phyloP scores from a whole-genome alignment of 1,140 invertebrate genomes.

The Drosophila carrolli region DNA sequence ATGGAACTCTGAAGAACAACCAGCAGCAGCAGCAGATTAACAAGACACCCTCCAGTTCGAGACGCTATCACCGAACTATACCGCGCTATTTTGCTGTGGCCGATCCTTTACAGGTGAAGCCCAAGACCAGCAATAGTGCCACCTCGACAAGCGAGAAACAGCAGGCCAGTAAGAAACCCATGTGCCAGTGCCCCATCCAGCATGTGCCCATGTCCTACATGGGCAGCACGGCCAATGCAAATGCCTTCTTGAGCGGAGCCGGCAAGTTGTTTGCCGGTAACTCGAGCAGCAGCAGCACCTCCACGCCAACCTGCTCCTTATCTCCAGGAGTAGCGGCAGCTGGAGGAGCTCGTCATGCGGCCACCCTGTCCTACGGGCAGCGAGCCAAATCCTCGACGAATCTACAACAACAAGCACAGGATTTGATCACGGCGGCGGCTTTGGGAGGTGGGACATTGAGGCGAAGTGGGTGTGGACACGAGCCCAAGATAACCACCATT shows the following conservation, averaged over 20 bases:
- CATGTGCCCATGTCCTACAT: conserved; percentile 85
- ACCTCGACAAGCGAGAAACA: conserved; percentile 43
- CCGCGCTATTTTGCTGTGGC: conserved; percentile 82
- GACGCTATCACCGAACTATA: conserved; percentile 84
- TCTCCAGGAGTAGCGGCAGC: conserved; percentile 37
- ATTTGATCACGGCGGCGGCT: conserved; percentile 28
- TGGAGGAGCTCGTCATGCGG: conserved; percentile 38
- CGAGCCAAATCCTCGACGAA: conserved; percentile 71
- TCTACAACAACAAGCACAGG: conserved; percentile 62
- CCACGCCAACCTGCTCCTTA: conserved; percentile 48
- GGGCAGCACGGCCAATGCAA: conserved; percentile 77
- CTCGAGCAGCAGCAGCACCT: conserved; percentile 47
- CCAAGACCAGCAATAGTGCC: conserved; percentile 44
- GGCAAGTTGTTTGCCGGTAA: conserved; percentile 56
- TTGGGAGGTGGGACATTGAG: conserved; percentile 35
- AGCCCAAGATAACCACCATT: conserved; percentile 79
- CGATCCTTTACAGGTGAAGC: conserved; percentile 75
- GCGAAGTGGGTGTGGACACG: conserved; percentile 56
- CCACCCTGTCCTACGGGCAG: conserved; percentile 55
- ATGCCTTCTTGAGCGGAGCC: conserved; percentile 68
- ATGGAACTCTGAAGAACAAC: conserved; percentile 52
- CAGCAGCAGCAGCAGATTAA: conserved; percentile 50
- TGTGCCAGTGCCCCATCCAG: conserved; percentile 84
- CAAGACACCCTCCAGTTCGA: conserved; percentile 76
- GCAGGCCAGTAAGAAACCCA: conserved; percentile 74